Evolutionary conservation across 2,888 invertebrate genomes (phyloP).

Genomic region (Danaus chrysippus): DNA sequence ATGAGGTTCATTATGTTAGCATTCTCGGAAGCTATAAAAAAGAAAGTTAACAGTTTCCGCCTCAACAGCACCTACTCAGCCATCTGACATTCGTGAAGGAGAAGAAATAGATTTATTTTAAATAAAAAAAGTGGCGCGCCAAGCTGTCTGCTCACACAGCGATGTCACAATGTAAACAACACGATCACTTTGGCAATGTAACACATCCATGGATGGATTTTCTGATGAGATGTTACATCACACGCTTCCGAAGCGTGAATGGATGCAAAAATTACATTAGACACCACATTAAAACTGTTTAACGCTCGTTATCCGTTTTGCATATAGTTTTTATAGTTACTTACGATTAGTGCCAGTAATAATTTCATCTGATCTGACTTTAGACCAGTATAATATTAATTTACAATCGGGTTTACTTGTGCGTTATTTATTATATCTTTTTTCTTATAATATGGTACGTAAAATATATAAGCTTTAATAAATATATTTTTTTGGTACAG

Average conservation of each 20-base stretch:
- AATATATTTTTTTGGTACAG: too few species aligned
- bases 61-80: slow-evolving; percentile 48
- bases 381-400: too few species aligned
- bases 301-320: too few species aligned
- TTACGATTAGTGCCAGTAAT: too few species aligned
- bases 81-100: slow-evolving; percentile 59
- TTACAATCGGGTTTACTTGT: too few species aligned
- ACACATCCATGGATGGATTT: slow-evolving; percentile 39
- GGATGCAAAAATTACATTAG: slow-evolving; percentile 12
- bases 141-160: slow-evolving; percentile 67
- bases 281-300: too few species aligned
- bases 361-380: too few species aligned
- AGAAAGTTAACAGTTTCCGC: slow-evolving; percentile 67
- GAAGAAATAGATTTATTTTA: slow-evolving; percentile 50
- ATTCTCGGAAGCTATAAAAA: slow-evolving; percentile 65
- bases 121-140: slow-evolving; percentile 69
- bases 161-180: slow-evolving; percentile 49
- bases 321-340: background rate
- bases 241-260: slow-evolving; percentile 22
- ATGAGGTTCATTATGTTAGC: slow-evolving; percentile 36
- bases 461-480: too few species aligned
- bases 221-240: slow-evolving; percentile 17
- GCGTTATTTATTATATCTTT: too few species aligned
- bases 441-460: too few species aligned
- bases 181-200: slow-evolving; percentile 41